These are phyloP conservation scores for Nautilus pompilius DNA, from an alignment of 1,140 invertebrate species.

Conservation along the genomic window DNA sequence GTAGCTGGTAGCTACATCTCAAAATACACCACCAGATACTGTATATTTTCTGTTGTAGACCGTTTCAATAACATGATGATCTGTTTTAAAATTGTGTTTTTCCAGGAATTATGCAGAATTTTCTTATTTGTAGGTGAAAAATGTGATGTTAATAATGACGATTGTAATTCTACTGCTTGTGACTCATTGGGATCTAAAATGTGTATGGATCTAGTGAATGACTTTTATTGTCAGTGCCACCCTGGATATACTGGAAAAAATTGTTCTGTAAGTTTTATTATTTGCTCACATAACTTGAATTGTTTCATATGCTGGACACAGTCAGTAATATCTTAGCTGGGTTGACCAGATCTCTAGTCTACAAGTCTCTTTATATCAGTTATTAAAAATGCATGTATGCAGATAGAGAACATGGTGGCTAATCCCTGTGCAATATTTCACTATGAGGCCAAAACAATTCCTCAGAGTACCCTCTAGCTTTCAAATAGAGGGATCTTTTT, in stretches of 20 bases:
- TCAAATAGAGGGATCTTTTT: no score
- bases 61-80: not conserved
- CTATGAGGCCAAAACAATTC: no score
- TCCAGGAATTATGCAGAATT: not conserved
- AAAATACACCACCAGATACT: not conserved
- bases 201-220: slow-evolving; percentile 20
- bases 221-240: slow-evolving; percentile 25
- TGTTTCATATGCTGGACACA: no score
- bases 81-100: not conserved
- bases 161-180: slow-evolving; percentile 67
- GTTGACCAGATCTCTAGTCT: no score
- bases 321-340: no score
- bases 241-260: slow-evolving; percentile 26
- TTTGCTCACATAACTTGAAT: not conserved
- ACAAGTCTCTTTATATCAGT: no score
- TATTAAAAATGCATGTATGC: no score
- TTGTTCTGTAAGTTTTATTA: slow-evolving; percentile 23
- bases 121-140: slow-evolving; percentile 2
- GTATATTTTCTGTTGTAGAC: not conserved
- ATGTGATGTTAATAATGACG: slow-evolving; percentile 19
- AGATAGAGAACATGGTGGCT: no score
- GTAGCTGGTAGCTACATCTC: not conserved
- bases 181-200: slow-evolving; percentile 61
- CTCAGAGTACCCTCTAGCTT: no score
- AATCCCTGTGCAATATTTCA: no score